These are phyloP conservation scores for Hirundo rustica DNA, from an alignment of 2,797 vertebrate species.

Conservation along the genomic window DNA sequence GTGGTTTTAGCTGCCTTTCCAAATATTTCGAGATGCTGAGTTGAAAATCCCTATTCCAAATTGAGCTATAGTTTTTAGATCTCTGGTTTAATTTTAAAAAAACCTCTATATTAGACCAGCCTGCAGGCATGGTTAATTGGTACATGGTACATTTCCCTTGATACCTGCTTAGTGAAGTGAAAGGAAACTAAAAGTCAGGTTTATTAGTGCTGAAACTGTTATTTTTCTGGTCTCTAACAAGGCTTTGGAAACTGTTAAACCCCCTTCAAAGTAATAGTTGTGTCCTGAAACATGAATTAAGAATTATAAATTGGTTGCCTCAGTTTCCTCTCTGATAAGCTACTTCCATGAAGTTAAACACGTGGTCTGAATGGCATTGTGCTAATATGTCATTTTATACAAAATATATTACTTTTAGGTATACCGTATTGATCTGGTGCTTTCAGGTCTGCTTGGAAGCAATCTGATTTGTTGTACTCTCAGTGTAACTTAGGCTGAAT, in stretches of 20 bases:
- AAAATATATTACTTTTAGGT: background rate
- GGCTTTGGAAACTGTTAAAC: background rate
- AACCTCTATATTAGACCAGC: background rate
- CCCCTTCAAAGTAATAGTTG: background rate
- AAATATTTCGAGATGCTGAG: background rate
- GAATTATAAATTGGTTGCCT: constrained; percentile 23
- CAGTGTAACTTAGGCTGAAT: background rate
- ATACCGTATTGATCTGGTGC: background rate
- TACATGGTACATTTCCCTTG: background rate
- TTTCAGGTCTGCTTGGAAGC: background rate
- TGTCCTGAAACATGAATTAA: constrained; percentile 36
- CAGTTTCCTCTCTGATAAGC: constrained; percentile 3
- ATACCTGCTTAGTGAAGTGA: background rate
- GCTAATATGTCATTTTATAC: background rate
- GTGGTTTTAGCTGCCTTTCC: background rate
- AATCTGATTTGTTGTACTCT: constrained; percentile 5
- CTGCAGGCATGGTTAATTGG: background rate
- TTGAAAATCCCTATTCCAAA: background rate
- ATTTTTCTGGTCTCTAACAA: background rate
- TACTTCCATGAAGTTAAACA: background rate
- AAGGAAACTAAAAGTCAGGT: background rate
- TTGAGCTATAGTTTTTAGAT: background rate
- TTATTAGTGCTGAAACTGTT: background rate
- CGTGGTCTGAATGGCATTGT: background rate
- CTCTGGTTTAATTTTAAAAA: background rate